Evolutionary conservation across 1,140 invertebrate genomes (phyloP).

Genomic region (Arion vulgaris): DNA sequence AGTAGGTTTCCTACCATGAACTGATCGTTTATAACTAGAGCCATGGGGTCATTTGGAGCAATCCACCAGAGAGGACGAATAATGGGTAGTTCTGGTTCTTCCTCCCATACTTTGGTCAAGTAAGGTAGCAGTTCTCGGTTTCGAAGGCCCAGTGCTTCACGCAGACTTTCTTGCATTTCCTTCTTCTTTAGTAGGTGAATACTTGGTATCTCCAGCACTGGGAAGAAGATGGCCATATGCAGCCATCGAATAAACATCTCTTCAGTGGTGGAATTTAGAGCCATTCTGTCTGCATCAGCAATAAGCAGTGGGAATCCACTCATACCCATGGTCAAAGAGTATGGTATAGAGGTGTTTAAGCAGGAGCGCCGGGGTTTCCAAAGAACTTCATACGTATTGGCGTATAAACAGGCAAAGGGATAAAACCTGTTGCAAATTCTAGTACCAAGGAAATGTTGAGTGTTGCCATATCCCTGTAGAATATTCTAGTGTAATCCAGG

Average conservation of each 20-base stretch:
- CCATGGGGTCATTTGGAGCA: conserved; percentile 84
- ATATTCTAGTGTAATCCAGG: conserved; percentile 48
- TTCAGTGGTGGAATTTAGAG: conserved; percentile 78
- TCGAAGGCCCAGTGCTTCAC: conserved; percentile 80
- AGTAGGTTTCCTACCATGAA: conserved; percentile 86
- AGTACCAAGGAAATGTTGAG: conserved; percentile 45
- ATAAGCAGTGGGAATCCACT: conserved; percentile 88
- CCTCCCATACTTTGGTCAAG: conserved; percentile 31
- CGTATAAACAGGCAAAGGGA: conserved; percentile 41
- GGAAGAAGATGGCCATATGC: conserved; percentile 88
- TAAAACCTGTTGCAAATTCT: conserved; percentile 48
- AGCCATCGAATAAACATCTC: conserved; percentile 92
- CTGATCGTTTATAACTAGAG: conserved; percentile 85
- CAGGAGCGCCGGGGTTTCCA: conserved; percentile 34
- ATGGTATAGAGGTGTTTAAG: conserved; percentile 79
- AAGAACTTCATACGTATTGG: conserved; percentile 38
- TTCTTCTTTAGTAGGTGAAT: conserved; percentile 89
- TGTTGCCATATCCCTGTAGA: conserved; percentile 38
- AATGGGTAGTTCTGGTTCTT: conserved; percentile 57
- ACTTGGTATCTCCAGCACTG: conserved; percentile 85
- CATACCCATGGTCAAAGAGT: conserved; percentile 84
- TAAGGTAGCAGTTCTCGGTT: conserved; percentile 66
- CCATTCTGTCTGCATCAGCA: conserved; percentile 94
- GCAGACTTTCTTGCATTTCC: conserved; percentile 77
- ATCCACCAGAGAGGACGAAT: conserved; percentile 93